Evolutionary conservation across 1,140 invertebrate genomes (phyloP).

Genomic region (Bombus pascuorum): DNA sequence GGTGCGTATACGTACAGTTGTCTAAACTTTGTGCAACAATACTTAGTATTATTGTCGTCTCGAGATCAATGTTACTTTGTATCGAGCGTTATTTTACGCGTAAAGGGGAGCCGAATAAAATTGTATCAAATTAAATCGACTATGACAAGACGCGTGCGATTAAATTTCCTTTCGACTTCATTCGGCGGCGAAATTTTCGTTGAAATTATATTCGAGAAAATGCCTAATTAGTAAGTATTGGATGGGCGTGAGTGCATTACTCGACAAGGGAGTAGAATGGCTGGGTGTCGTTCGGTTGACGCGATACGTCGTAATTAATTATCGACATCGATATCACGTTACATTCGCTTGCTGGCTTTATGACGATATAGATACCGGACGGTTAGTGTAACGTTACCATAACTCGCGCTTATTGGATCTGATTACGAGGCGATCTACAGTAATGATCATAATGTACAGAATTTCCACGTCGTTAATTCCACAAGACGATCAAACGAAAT

Average conservation of each 20-base stretch:
- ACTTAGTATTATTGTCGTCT: too few species aligned
- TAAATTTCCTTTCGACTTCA: neutral
- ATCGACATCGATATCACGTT: neutral
- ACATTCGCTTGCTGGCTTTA: neutral
- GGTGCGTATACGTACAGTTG: too few species aligned
- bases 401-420: slow-evolving; percentile 15
- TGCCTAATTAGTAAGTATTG: neutral
- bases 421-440: neutral
- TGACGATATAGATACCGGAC: neutral
- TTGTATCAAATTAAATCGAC: too few species aligned
- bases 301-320: slow-evolving; percentile 3
- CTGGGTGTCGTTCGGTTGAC: neutral
- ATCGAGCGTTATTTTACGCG: too few species aligned
- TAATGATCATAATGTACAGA: neutral
- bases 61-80: too few species aligned
- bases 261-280: neutral
- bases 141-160: neutral
- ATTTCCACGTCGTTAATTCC: slow-evolving; percentile 1
- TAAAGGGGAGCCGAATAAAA: too few species aligned
- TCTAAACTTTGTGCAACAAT: too few species aligned
- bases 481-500: neutral
- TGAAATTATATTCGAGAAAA: neutral
- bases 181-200: neutral
- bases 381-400: slow-evolving; percentile 6
- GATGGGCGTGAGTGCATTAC: neutral